Evolutionary conservation across 2,888 invertebrate genomes (phyloP), one percentile per base, ranked within the genome.

Genomic region (Rhimphoctona megacephalus): DNA sequence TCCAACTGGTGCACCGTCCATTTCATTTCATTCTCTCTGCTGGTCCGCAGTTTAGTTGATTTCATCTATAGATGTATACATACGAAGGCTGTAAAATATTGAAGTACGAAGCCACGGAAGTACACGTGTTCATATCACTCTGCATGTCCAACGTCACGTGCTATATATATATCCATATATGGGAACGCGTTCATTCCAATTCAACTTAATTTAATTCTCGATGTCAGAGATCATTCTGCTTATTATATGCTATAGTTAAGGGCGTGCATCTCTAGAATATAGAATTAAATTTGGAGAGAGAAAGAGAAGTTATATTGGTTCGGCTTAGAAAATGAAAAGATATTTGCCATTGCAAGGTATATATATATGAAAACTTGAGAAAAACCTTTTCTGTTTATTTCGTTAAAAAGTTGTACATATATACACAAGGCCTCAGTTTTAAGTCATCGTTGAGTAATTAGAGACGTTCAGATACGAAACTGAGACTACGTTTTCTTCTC

Each of bases 381-480:
- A 30, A 61, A 61, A 30, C 14, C 9, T 61, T 57, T 57, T 61
- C 6, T 30, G 17, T 61, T 61, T 61, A 14, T 30, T 17, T 30
- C 30, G 61, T 61, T 61, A 14, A 57, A 57, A 30, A 17, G 61
- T 61, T 61, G 17, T 61, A 25, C 30, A 61, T 30, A 30, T 30
- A 61, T 17, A 17, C 25, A 57, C 25, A 25, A 57, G 30, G 30
- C 17, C 46, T 64, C 52, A 72, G 39, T 81, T 36, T 36, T 46
- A 54, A 66, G 67, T 79, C 69, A 14, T 72, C 81, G 43, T 70
- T 46, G 72, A 76, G 76, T 81, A 85, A 85, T 85, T 85, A 81
- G 66, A 66, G 46, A 64, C 49, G 22, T 52, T 54, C 25, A 33
- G 39, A 17, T 54, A 57, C 39, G 39, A 57, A 66, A 46, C 39